Base-by-base conservation (phyloP, 2,113 vertebrate genomes). In the Gallinago media region DNA sequence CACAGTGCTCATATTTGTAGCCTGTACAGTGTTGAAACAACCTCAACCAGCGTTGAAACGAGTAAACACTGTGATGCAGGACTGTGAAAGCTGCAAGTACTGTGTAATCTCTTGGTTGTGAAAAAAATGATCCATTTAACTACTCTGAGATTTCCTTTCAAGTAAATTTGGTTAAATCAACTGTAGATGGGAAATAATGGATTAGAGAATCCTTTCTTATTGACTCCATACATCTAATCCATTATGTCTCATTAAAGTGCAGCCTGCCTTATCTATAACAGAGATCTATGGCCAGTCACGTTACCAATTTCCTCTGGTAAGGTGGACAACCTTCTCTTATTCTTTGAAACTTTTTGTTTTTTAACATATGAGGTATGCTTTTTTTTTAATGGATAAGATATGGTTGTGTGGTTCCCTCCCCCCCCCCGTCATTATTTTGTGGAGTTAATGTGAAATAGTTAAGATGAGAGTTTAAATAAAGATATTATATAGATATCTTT, bases 301-400 rank as follows among this genome's bases (percentile, higher is more conserved):
- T 72, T 18, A 63, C 47, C 12, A 25, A 0, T 85, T 74, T 87
- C 44, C 38, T 83, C 19, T 73, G 42, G 3, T 34, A 38, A 44
- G 23, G 42, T 62, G 26, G 34, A 47, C 44, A 87, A 20, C 26
- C 13, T 67, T 54, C 42, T 84, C 10, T 19, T 29, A 46, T 0
- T 4, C 31, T 76, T 72, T 34, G 25, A 67, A 87, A 81, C 9
- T 47, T 47, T 47, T 47, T 29, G 17, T 52, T 22, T 73, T 54
- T 15, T 31, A 68, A 32, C 2, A 4, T 52, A 23, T 1, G 4
- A 38, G 5, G 15, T 12, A 16, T 44, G 8, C 2, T 61, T 4
- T 34, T 52, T 52, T 22, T 68, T 74, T 23, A 65, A 32, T 21
- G 9, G 15, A 7, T 44, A 29, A 49, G 12, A 6, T 32, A 27